Evolutionary conservation across 2,797 vertebrate species (phyloP).

Genomic region (Numenius phaeopus): DNA sequence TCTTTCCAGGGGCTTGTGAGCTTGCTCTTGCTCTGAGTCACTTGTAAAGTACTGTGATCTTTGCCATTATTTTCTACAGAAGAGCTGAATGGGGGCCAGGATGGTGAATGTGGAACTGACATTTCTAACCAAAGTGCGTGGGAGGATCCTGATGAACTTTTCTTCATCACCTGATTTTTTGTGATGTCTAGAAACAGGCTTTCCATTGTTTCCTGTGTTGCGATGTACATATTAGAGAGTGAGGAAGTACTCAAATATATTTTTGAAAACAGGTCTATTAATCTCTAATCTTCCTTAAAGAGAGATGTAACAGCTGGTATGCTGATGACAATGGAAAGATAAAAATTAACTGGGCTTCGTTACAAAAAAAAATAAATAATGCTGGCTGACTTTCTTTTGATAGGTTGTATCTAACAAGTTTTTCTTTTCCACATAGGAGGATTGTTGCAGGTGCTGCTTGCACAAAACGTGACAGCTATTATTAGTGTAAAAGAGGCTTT

Average conservation of each 20-base stretch:
- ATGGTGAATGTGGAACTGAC: neutral
- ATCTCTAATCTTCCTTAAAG: constrained; percentile 64
- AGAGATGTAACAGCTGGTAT: constrained; percentile 57
- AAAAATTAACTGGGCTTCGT: constrained; percentile 56
- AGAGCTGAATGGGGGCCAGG: neutral
- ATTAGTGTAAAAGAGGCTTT: neutral
- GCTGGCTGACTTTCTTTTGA: neutral
- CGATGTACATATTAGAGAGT: neutral
- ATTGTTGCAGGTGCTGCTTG: neutral
- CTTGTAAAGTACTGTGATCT: neutral
- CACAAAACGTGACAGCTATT: neutral
- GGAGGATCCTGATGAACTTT: neutral
- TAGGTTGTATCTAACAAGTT: neutral
- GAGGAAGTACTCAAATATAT: constrained; percentile 17
- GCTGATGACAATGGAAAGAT: constrained; percentile 54
- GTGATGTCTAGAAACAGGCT: neutral
- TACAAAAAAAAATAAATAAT: neutral
- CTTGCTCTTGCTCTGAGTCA: neutral
- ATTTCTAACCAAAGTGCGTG: neutral
- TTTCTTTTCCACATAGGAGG: neutral
- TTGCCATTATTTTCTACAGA: neutral
- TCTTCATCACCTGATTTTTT: neutral
- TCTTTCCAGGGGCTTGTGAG: neutral
- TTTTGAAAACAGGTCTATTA: constrained; percentile 57
- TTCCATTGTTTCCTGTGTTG: neutral